Conservation (phyloP, 2,888 invertebrate species). For the Melanchra persicariae region DNA sequence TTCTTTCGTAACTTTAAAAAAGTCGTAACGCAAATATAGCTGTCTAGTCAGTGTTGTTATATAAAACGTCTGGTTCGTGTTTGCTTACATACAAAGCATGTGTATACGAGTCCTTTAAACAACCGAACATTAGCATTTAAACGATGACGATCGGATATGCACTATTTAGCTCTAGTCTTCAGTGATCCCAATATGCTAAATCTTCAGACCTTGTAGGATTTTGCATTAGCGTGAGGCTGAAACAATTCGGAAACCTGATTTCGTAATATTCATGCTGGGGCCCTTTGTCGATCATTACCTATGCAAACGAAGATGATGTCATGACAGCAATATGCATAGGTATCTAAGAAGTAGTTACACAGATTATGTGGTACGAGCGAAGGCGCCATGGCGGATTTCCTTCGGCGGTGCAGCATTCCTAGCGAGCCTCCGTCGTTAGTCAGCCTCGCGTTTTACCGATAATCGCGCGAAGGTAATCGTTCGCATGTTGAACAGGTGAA, state of each 20-base stretch:
- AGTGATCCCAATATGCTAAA: slow-evolving; percentile 40
- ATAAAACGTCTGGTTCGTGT: slow-evolving; percentile 42
- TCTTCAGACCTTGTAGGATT: slow-evolving; percentile 28
- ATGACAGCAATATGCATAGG: slow-evolving; percentile 75
- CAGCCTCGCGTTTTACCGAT: slow-evolving; percentile 80
- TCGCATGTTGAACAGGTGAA: slow-evolving; percentile 81
- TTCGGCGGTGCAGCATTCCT: slow-evolving; percentile 87
- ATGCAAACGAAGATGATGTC: slow-evolving; percentile 85
- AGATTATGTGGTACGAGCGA: slow-evolving; percentile 77
- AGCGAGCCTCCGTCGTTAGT: slow-evolving; percentile 82
- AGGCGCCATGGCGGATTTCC: slow-evolving; percentile 89
- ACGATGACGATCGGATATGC: slow-evolving; percentile 55
- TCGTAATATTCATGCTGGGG: slow-evolving; percentile 62
- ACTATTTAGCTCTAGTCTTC: slow-evolving; percentile 50
- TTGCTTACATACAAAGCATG: slow-evolving; percentile 39
- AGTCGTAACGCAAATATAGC: slow-evolving; percentile 48
- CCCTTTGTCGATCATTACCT: slow-evolving; percentile 76
- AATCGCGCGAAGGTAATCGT: slow-evolving; percentile 77
- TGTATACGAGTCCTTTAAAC: slow-evolving; percentile 30
- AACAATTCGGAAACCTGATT: slow-evolving; percentile 63
- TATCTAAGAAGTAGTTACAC: slow-evolving; percentile 70
- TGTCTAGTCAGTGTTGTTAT: slow-evolving; percentile 40
- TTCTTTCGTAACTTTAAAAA: slow-evolving; percentile 59
- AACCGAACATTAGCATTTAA: slow-evolving; percentile 53
- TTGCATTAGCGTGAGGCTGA: slow-evolving; percentile 44